Evolutionary conservation across 2,797 vertebrate species (phyloP).

Genomic region (Notolabrus celidotus): DNA sequence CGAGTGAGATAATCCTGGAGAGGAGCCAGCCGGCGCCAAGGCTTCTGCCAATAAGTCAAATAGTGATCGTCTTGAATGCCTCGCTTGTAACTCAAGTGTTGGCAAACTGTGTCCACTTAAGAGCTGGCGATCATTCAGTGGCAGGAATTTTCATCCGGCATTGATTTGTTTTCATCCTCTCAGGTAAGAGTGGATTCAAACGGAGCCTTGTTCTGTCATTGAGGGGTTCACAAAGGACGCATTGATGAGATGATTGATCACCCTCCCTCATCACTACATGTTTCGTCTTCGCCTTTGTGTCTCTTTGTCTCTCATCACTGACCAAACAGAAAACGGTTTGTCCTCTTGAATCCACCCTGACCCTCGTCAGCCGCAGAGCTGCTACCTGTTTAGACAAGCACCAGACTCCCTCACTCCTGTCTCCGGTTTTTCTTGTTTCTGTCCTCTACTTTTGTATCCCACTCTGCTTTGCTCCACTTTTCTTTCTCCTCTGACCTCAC

Average conservation of each 20-base stretch:
- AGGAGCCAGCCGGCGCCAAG: constrained; percentile 15
- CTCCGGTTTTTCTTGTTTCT: constrained; percentile 8
- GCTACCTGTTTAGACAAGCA: constrained; percentile 52
- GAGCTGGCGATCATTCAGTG: not conserved
- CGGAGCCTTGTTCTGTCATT: too few species aligned
- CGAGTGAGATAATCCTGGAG: constrained; percentile 41
- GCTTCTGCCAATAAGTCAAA: constrained; percentile 21
- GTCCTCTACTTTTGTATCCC: not conserved
- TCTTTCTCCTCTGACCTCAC: too few species aligned
- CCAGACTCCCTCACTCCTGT: constrained; percentile 26
- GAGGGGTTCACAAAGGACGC: constrained; percentile 23
- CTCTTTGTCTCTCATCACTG: constrained; percentile 23
- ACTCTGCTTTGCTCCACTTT: not conserved
- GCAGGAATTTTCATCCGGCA: not conserved
- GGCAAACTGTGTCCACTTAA: not conserved
- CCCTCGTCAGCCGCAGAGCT: too few species aligned
- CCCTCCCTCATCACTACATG: not conserved
- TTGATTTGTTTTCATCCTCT: constrained; percentile 24
- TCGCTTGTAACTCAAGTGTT: constrained; percentile 20
- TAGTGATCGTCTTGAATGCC: constrained; percentile 45
- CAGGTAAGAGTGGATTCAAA: not conserved
- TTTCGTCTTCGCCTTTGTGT: constrained; percentile 15
- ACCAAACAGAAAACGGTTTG: constrained; percentile 24
- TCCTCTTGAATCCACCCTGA: constrained; percentile 7
- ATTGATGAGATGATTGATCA: constrained; percentile 50